Evolutionary conservation across 2,113 vertebrate species (phyloP), one percentile per base, ranked within the genome.

Genomic region (Oriolus oriolus): DNA sequence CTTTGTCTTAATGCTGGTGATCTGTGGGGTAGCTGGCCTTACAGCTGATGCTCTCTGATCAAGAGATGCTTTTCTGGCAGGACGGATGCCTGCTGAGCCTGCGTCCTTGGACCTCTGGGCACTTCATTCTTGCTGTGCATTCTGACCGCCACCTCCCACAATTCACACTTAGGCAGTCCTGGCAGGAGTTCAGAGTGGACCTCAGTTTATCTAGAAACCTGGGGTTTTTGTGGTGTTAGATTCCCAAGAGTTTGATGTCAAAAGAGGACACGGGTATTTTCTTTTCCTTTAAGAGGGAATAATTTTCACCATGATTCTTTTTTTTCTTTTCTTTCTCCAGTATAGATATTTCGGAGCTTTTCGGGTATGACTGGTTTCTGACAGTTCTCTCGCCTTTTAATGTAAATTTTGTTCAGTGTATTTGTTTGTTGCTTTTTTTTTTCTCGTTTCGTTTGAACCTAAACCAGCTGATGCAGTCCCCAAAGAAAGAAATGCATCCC

Each of bases 381-480:
- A 69, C 54, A 73, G 56, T n/a, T 54, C 61, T 50, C 42, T 85
- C 2, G 11, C 57, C 39, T 89, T 95, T 75, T 66, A 81, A 60
- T 87, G 68, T 81, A 50, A 80, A 75, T 92, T 87, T 66, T 47
- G 7, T 44, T 89, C n/a, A 31, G 28, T 90, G 17, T 91, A 74
- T 91, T 94, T 89, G 42, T 89, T 91, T 75, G 39, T 65, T 87
- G 61, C 7, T 45, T 87, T 84, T 70, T 84, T 70, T 60, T 76
- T 63, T 31, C 37, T 6, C 52, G 76, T 63, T 82, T 53, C 17
- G 13, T 76, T 66, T 81, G 70, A 80, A 85, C 84, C 56, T 77
- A 60, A 95, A 88, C 78, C 71, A 79, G 81, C 93, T 96, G 91
- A 96, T 89, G 81, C 78, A 59, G 84, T 95, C 94, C 94, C 95